A percentile compares a stretch with the other conserved stretches of the same genome.
Conservation (phyloP, 2,888 invertebrate genomes). For the Apodemia zela region DNA sequence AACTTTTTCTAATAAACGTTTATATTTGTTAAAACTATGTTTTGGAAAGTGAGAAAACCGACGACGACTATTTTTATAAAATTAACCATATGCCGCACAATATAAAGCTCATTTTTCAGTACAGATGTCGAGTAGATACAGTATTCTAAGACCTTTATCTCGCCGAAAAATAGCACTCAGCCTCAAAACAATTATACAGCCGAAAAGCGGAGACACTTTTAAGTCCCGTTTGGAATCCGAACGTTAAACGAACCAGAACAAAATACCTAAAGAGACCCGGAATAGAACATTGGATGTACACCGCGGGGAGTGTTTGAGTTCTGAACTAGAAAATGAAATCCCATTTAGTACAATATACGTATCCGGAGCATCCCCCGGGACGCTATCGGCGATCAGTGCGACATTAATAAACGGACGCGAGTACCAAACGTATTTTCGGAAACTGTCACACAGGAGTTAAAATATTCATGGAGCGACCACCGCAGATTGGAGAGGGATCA, state of each 20-base stretch:
- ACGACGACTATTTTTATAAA: not conserved
- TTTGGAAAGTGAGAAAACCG: not conserved
- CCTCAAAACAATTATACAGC: conserved; percentile 59
- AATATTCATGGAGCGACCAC: conserved; percentile 69
- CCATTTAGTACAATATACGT: conserved; percentile 57
- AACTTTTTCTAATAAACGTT: not conserved
- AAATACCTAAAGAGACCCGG: conserved; percentile 47
- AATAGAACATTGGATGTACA: conserved; percentile 48
- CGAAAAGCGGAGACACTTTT: conserved; percentile 36
- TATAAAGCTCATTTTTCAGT: not conserved
- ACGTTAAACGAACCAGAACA: conserved; percentile 48
- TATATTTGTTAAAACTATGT: not conserved
- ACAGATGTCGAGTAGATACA: not conserved
- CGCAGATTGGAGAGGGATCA: conserved; percentile 54
- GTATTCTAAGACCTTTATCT: not conserved
- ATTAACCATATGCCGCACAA: not conserved
- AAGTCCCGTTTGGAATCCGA: conserved; percentile 36
- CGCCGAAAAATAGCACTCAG: conserved; percentile 57
- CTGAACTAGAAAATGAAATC: conserved; percentile 76
- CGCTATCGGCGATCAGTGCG: conserved; percentile 50
- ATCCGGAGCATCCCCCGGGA: conserved; percentile 46
- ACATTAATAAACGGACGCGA: conserved; percentile 69
- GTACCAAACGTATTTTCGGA: conserved; percentile 53
- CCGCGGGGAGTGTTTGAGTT: conserved; percentile 63
- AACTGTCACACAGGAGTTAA: conserved; percentile 63